Conservation (phyloP, 2,113 vertebrate species). For the Clinocottus analis region DNA sequence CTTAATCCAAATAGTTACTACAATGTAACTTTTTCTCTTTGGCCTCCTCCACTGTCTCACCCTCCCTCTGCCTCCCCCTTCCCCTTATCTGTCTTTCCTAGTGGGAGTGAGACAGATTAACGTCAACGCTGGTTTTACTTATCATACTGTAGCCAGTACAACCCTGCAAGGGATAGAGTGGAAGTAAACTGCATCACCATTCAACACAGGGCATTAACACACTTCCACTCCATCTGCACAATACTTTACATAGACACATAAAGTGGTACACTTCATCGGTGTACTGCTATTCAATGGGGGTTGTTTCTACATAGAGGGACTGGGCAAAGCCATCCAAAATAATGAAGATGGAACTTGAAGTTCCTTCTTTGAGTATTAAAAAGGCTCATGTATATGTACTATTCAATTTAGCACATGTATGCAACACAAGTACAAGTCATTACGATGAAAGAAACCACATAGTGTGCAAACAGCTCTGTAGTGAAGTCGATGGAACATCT, state of each 20-base stretch:
- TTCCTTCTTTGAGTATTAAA: conserved; percentile 5
- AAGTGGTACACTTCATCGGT: neutral
- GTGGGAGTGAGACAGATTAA: conserved; percentile 87
- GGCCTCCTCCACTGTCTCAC: conserved; percentile 53
- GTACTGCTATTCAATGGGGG: neutral
- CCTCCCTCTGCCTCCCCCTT: conserved; percentile 64
- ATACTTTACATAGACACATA: neutral
- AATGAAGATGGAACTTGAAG: neutral
- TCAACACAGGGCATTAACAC: conserved; percentile 41
- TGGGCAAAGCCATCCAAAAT: neutral
- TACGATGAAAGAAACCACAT: neutral
- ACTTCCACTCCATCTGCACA: conserved; percentile 3
- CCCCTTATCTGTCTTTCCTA: conserved; percentile 82
- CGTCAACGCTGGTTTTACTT: conserved; percentile 88
- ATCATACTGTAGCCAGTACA: conserved; percentile 85
- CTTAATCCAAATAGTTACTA: conserved; percentile 33
- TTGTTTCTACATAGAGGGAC: neutral
- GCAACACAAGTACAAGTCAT: neutral
- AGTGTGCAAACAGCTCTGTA: neutral
- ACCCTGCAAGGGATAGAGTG: conserved; percentile 81
- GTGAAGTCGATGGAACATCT: neutral
- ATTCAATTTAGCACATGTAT: neutral
- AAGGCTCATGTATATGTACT: neutral
- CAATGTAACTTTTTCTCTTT: conserved; percentile 51
- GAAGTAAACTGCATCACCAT: conserved; percentile 61